Conservation (phyloP, 2,113 vertebrate genomes). For the Antidorcas marsupialis region DNA sequence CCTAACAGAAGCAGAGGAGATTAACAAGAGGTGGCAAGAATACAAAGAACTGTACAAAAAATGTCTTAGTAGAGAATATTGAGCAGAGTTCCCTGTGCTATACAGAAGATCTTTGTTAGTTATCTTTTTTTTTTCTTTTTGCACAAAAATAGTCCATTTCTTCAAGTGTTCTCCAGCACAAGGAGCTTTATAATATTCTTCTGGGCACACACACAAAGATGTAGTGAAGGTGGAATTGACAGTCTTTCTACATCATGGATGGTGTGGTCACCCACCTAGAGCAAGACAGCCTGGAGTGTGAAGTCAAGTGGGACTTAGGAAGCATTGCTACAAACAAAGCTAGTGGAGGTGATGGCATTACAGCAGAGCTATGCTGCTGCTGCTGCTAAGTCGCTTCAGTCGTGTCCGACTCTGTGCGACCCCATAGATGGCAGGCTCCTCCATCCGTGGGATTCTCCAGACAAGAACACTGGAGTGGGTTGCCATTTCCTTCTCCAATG, state of each 20-base stretch:
- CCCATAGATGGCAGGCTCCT: too few relatives aligned
- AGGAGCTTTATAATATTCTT: slow-evolving; percentile 85
- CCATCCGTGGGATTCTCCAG: too few relatives aligned
- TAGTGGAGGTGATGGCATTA: neutral
- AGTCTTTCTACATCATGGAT: slow-evolving; percentile 89
- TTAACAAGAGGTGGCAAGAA: neutral
- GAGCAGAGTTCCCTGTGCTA: neutral
- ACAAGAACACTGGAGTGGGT: too few relatives aligned
- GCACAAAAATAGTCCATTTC: slow-evolving; percentile 97
- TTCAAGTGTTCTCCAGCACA: slow-evolving; percentile 99
- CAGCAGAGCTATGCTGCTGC: neutral
- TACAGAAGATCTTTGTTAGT: neutral
- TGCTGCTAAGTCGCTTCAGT: too few relatives aligned
- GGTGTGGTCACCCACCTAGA: neutral
- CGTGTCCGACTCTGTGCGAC: too few relatives aligned
- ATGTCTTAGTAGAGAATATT: neutral
- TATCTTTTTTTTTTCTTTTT: slow-evolving; percentile 77
- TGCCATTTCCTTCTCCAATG: too few relatives aligned
- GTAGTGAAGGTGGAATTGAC: slow-evolving; percentile 89
- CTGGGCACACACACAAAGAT: slow-evolving; percentile 89
- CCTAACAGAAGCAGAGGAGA: neutral
- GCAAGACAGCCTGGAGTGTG: neutral
- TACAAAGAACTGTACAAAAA: neutral
- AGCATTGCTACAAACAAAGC: neutral
- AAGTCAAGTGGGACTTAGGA: neutral